phyloP scores from a whole-genome alignment of 2,888 invertebrate species.

The Dusona sp. region DNA sequence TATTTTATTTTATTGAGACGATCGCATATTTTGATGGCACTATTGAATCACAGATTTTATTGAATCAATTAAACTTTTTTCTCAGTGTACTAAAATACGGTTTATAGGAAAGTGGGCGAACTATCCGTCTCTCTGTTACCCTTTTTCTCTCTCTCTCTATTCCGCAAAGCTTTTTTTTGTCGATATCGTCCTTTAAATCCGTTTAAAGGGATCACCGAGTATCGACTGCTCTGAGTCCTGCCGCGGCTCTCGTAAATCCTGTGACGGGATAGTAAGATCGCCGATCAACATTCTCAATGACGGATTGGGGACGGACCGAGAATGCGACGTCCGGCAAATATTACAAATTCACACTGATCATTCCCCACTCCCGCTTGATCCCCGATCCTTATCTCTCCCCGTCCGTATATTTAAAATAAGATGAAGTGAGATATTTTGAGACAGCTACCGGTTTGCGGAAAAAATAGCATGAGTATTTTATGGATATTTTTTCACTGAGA shows the following conservation, averaged over 20 bases:
- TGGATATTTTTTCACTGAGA: not conserved
- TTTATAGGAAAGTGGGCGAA: constrained; percentile 45
- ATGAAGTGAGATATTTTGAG: not conserved
- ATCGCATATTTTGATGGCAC: too few species aligned
- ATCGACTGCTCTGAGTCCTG: constrained; percentile 79
- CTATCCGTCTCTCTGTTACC: constrained; percentile 31
- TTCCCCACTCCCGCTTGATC: not conserved
- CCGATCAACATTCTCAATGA: constrained; percentile 64
- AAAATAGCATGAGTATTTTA: not conserved
- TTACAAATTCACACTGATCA: constrained; percentile 79
- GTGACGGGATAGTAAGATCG: constrained; percentile 62
- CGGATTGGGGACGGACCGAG: constrained; percentile 81
- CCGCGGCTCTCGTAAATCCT: constrained; percentile 53
- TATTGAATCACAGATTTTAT: too few species aligned
- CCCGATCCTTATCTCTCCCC: constrained; percentile 32
- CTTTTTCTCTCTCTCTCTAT: constrained; percentile 29
- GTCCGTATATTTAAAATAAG: not conserved
- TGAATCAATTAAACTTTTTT: too few species aligned
- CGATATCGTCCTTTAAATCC: constrained; percentile 80
- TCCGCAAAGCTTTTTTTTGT: constrained; percentile 77
- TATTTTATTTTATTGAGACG: too few species aligned
- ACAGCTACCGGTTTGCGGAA: not conserved
- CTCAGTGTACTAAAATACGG: too few species aligned
- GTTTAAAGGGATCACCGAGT: constrained; percentile 82
- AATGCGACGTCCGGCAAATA: constrained; percentile 80